phyloP scores from a whole-genome alignment of 1,140 invertebrate genomes.

The Heterodera schachtii region DNA sequence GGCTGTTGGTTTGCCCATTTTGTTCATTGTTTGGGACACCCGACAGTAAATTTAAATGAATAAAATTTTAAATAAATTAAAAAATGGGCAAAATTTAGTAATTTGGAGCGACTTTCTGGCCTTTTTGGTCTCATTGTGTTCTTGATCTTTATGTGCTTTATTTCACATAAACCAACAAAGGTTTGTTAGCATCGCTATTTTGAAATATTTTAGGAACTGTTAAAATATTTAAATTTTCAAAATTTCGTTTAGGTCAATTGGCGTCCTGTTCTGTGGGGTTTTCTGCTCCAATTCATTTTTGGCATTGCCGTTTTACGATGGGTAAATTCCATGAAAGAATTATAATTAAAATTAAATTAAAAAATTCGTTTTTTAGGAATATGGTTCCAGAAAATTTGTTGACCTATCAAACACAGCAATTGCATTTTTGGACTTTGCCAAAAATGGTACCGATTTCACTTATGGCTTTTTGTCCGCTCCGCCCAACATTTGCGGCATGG shows the following conservation, averaged over 20 bases:
- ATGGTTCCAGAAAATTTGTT: constrained; percentile 77
- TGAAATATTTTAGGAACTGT: no score
- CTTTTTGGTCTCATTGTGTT: constrained; percentile 61
- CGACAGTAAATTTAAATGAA: neutral
- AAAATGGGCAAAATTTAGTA: constrained; percentile 54
- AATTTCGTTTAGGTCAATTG: constrained; percentile 72
- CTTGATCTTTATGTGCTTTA: constrained; percentile 62
- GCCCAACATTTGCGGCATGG: constrained; percentile 74
- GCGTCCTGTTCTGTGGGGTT: constrained; percentile 78
- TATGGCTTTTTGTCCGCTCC: constrained; percentile 73
- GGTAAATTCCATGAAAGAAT: constrained; percentile 51
- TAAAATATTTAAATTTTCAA: no score
- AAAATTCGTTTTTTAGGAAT: constrained; percentile 11
- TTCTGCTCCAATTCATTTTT: constrained; percentile 81
- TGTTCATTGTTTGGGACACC: constrained; percentile 6
- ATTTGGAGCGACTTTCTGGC: constrained; percentile 70
- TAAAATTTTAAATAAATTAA: neutral
- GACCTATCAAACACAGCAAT: constrained; percentile 76
- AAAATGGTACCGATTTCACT: constrained; percentile 79
- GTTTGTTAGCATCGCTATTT: constrained; percentile 15
- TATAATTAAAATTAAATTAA: neutral
- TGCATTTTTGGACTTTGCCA: constrained; percentile 79
- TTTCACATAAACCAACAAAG: constrained; percentile 55
- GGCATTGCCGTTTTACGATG: constrained; percentile 84
- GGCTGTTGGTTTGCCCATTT: neutral